Evolutionary conservation across 2,113 vertebrate species (phyloP).

Genomic region (Centrocercus urophasianus): DNA sequence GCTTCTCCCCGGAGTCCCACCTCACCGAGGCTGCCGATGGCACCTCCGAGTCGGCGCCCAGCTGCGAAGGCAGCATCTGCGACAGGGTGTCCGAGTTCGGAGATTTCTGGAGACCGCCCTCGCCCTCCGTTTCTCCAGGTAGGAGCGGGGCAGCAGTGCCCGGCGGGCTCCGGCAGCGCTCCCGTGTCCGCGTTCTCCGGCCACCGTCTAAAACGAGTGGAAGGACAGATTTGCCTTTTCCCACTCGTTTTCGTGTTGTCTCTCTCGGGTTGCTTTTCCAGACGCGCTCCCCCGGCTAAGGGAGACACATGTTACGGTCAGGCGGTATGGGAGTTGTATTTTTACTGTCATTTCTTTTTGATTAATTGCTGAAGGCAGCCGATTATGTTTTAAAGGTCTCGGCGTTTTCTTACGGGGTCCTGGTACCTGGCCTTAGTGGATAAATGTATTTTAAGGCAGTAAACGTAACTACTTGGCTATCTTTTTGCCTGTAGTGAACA

Average conservation of each 20-base stretch:
- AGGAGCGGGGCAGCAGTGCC: neutral
- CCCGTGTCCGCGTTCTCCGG: neutral
- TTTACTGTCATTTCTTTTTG: neutral
- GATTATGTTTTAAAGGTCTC: neutral
- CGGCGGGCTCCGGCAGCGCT: neutral
- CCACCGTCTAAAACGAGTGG: neutral
- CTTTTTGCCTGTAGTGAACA: neutral
- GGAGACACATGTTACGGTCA: neutral
- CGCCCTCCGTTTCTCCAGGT: slow-evolving; percentile 95
- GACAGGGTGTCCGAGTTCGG: slow-evolving; percentile 87
- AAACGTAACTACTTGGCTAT: neutral
- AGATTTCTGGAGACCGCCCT: slow-evolving; percentile 95
- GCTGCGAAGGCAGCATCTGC: slow-evolving; percentile 85
- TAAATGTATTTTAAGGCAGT: neutral
- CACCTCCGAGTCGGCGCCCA: slow-evolving; percentile 85
- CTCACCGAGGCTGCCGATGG: slow-evolving; percentile 79
- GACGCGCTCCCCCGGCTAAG: neutral
- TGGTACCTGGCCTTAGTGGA: neutral
- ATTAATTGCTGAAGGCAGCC: neutral
- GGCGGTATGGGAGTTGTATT: neutral
- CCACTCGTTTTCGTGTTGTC: neutral
- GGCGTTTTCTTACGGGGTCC: neutral
- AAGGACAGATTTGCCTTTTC: neutral
- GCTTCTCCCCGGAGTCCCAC: slow-evolving; percentile 82
- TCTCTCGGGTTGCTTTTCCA: neutral